phyloP scores from a whole-genome alignment of 2,797 vertebrate species.

The Hippopotamyrus pictus region DNA sequence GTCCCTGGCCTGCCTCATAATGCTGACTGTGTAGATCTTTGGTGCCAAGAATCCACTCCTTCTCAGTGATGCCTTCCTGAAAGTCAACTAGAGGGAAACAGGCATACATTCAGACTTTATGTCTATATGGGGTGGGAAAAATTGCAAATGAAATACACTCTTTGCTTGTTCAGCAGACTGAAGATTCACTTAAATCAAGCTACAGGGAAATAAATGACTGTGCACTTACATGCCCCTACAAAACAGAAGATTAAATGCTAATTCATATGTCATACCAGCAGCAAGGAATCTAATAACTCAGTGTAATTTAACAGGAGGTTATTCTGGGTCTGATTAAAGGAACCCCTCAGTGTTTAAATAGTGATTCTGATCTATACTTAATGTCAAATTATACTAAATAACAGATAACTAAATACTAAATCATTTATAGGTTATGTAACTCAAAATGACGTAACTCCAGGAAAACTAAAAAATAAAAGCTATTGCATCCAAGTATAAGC shows the following conservation, averaged over 20 bases:
- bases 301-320: not conserved
- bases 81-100: not conserved
- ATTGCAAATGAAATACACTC: not conserved
- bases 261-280: not conserved
- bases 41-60: not conserved
- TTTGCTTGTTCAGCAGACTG: not conserved
- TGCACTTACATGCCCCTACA: not conserved
- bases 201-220: not conserved
- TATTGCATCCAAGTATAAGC: not conserved
- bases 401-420: not conserved
- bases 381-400: not conserved
- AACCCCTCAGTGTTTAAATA: not conserved
- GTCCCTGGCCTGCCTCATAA: constrained; percentile 44
- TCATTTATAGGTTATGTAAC: not conserved
- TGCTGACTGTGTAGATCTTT: constrained; percentile 13
- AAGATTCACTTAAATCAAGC: not conserved
- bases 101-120: not conserved
- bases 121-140: not conserved
- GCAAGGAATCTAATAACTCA: not conserved
- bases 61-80: not conserved
- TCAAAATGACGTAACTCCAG: not conserved
- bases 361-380: not conserved
- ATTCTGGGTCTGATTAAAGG: not conserved
- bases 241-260: not conserved
- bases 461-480: not conserved